Conservation (phyloP, 2,888 invertebrate species). For the Vanessa cardui region DNA sequence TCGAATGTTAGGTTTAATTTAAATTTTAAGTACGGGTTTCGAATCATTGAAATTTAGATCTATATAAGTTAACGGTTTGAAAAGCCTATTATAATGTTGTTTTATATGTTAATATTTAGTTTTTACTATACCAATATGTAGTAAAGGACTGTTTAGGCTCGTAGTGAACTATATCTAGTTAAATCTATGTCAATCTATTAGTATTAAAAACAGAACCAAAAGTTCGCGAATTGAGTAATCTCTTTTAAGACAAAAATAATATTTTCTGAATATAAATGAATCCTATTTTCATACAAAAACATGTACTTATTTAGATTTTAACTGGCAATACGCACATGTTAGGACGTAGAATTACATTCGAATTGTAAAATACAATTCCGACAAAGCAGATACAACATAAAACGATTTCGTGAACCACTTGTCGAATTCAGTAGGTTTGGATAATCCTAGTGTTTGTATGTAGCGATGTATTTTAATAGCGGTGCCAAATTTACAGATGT, state of each 20-base stretch:
- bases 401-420: slow-evolving; percentile 47
- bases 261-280: slow-evolving; percentile 78
- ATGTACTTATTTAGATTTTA: slow-evolving; percentile 71
- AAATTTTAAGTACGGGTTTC: slow-evolving; percentile 63
- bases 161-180: slow-evolving; percentile 69
- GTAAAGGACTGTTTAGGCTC: slow-evolving; percentile 72
- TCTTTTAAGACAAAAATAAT: slow-evolving; percentile 64
- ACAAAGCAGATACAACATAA: slow-evolving; percentile 44
- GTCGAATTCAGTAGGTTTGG: slow-evolving; percentile 40
- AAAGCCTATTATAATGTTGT: slow-evolving; percentile 55
- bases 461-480: slow-evolving; percentile 29
- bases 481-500: slow-evolving; percentile 70
- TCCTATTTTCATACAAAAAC: slow-evolving; percentile 79
- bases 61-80: slow-evolving; percentile 61
- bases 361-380: slow-evolving; percentile 47
- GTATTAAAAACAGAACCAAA: slow-evolving; percentile 66
- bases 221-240: slow-evolving; percentile 68
- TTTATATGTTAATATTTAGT: slow-evolving; percentile 54
- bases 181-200: slow-evolving; percentile 62
- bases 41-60: slow-evolving; percentile 70
- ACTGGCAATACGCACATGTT: slow-evolving; percentile 76
- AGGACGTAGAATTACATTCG: slow-evolving; percentile 56
- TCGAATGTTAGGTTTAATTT: slow-evolving; percentile 58
- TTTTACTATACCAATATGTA: slow-evolving; percentile 57
- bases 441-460: slow-evolving; percentile 26